Evolutionary conservation across 37 sponge, comb jelly and placozoan species (phyloP).

Genomic region (Chondrosia reniformis): DNA sequence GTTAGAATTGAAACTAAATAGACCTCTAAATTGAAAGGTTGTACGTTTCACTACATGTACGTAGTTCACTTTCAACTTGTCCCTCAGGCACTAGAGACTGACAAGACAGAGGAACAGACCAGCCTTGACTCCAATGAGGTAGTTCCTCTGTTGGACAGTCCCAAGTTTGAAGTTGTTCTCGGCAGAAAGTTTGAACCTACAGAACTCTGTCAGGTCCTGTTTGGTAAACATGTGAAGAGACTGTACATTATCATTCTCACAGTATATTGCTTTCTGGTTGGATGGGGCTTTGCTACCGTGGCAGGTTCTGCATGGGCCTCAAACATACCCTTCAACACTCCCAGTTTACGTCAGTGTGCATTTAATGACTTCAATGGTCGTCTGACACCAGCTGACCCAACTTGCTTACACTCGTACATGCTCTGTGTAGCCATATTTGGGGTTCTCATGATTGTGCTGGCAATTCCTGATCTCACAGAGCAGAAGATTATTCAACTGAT

Average conservation of each 20-base stretch:
- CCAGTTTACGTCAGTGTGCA: conserved; percentile 42
- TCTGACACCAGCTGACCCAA: conserved; percentile 32
- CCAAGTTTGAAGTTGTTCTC: conserved; percentile 41
- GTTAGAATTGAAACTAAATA: too few species aligned
- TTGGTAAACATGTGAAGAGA: conserved; percentile 44
- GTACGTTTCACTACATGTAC: too few species aligned
- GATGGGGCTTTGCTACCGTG: conserved; percentile 67
- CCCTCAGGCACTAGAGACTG: too few species aligned
- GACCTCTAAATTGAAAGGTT: too few species aligned
- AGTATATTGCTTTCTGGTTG: conserved; percentile 52
- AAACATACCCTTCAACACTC: conserved; percentile 71
- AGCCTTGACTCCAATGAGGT: conserved; percentile 21
- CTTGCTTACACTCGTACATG: conserved; percentile 60
- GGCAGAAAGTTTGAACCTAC: conserved; percentile 71
- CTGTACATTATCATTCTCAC: conserved; percentile 61
- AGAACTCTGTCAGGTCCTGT: conserved; percentile 70
- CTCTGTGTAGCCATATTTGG: conserved; percentile 77
- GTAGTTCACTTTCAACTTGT: too few species aligned
- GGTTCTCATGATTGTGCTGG: conserved; percentile 53
- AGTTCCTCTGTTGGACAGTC: conserved; percentile 10
- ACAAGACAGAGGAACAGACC: neutral
- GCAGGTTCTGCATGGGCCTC: conserved; percentile 86
- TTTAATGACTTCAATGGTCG: conserved; percentile 45
- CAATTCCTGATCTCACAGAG: conserved; percentile 74
- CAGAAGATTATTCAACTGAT: conserved; percentile 82